Base-by-base conservation (phyloP, 2,888 invertebrate species). In the Falcaria lacertinaria region DNA sequence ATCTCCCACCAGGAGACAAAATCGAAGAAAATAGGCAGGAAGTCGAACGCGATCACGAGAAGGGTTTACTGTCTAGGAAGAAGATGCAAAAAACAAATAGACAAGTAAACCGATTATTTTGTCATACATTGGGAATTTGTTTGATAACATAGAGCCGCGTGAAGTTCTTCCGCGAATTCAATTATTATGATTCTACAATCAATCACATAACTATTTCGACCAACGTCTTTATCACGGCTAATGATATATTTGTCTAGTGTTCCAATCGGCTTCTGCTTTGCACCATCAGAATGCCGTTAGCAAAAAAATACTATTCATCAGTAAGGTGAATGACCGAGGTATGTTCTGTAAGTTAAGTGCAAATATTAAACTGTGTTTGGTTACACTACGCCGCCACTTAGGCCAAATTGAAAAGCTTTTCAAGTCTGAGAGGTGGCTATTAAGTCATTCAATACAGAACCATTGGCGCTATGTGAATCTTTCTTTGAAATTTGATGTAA, bases 281-380 rank as follows among this genome's bases (percentile, higher is more conserved):
- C 6, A 34, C 46, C 45, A 44, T 38, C 33, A 41, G 37, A 41
- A 42, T 39, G 44, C 39, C 47, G 46, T 41, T 34, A 40, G 54
- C 54, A 48, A 44, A 54, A 44, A 54, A 57, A 57, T 52, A 51
- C 48, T 44, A 42, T 46, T 45, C 57, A 60, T 64, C 64, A 63
- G 51, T 48, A 52, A 56, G 71, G 71, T 72, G 60, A 73, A 65
- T 51, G 71, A 60, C 65, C 72, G 44, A 43, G 52, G 47, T 50
- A 25, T 17, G 47, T 37, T 16, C 38, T 42, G 36, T 57, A 55
- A 57, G 57, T 54, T 57, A 54, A 58, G 57, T 54, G 67, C 64
- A 66, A 67, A 68, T 64, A 68, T 66, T 60, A 54, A 52, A 47
- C 49, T 53, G 47, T 50, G 52, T 59, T 57, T 57, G 50, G 48